A percentile compares a stretch with the other conserved stretches of the same genome.
Conservation (phyloP, 2,888 invertebrate genomes). For the Proisotoma minuta region DNA sequence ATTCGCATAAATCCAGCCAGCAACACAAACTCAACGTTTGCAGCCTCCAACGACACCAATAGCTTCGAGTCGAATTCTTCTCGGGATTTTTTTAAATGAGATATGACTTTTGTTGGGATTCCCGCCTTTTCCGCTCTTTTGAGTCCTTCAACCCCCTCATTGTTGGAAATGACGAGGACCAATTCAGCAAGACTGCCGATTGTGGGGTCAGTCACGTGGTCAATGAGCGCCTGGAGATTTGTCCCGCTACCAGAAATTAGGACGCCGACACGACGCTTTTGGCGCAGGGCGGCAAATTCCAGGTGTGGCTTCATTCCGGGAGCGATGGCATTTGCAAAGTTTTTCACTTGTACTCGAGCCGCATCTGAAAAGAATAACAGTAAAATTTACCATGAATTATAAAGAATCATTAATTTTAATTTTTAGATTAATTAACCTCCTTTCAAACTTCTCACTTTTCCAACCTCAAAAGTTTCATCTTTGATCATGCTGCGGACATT, state of each 20-base stretch:
- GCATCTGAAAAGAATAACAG: conserved; percentile 54
- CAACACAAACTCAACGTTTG: conserved; percentile 80
- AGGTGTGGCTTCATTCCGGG: conserved; percentile 58
- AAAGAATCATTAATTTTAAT: no score
- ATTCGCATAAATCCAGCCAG: conserved; percentile 96
- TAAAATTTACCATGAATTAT: not conserved
- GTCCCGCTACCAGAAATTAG: conserved; percentile 79
- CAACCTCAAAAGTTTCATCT: conserved; percentile 54
- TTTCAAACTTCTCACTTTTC: conserved; percentile 50
- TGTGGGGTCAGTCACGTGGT: conserved; percentile 66
- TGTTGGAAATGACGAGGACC: conserved; percentile 83
- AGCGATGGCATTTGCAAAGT: conserved; percentile 64
- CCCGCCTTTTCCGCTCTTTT: conserved; percentile 69
- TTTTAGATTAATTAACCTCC: conserved; percentile 41
- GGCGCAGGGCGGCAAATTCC: not conserved
- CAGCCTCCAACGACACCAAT: conserved; percentile 61
- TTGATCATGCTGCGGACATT: conserved; percentile 53
- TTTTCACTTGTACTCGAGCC: conserved; percentile 64
- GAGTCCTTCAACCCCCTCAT: conserved; percentile 71
- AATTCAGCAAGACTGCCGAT: conserved; percentile 67
- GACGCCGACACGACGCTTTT: conserved; percentile 66
- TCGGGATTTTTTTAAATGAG: conserved; percentile 65
- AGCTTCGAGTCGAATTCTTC: conserved; percentile 77
- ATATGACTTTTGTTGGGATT: conserved; percentile 69
- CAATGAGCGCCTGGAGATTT: conserved; percentile 71